phyloP scores from a whole-genome alignment of 2,797 vertebrate species.

The Myoxocephalus aenaeus region DNA sequence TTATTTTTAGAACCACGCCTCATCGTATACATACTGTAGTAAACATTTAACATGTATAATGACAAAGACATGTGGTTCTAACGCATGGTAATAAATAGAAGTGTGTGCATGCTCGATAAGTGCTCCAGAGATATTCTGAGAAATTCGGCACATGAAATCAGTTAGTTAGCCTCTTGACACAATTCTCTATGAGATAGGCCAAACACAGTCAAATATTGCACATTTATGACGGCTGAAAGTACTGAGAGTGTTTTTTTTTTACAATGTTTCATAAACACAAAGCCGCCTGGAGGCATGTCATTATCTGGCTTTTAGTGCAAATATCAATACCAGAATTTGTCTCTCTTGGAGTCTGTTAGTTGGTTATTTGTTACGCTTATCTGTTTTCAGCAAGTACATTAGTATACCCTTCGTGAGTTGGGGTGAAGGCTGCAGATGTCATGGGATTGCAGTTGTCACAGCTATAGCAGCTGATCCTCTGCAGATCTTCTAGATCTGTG shows the following conservation, averaged over 20 bases:
- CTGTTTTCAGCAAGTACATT: slow-evolving; percentile 13
- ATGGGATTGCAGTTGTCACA: slow-evolving; percentile 26
- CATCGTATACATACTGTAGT: neutral
- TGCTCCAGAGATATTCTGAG: neutral
- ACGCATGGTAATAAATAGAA: neutral
- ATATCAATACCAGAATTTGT: slow-evolving; percentile 29
- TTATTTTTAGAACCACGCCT: slow-evolving; percentile 2
- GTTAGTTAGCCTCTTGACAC: neutral
- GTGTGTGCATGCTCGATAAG: neutral
- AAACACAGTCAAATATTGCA: slow-evolving; percentile 7
- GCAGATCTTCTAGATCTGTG: slow-evolving; percentile 28
- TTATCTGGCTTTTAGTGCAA: slow-evolving; percentile 26
- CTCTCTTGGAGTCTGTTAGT: slow-evolving; percentile 5
- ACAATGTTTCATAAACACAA: slow-evolving; percentile 9
- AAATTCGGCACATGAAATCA: neutral
- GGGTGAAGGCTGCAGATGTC: slow-evolving; percentile 25
- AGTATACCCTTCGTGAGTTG: neutral
- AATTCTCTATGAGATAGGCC: neutral
- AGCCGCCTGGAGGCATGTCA: neutral
- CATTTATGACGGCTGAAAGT: neutral
- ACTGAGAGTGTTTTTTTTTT: neutral
- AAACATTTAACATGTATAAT: neutral
- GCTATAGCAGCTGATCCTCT: slow-evolving; percentile 31
- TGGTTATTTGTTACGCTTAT: slow-evolving; percentile 13
- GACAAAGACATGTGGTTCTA: neutral